Percentiles rank a stretch among this genome's conserved stretches.
Evolutionary conservation across 2,888 invertebrate species (phyloP).

Genomic region (Bombylius discolor): DNA sequence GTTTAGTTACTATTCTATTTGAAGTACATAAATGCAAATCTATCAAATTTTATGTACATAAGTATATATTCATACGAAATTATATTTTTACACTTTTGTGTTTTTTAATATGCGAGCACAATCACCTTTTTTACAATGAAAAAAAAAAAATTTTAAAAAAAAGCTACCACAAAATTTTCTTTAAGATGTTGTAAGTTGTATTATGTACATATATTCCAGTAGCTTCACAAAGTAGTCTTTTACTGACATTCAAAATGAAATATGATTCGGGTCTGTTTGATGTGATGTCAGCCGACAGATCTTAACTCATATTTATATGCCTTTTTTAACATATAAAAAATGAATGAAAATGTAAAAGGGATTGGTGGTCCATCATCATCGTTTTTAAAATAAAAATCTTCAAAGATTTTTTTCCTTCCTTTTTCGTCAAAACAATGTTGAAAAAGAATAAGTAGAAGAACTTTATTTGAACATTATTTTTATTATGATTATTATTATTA

Average conservation of each 20-base stretch:
- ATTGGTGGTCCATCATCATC: neutral
- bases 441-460: too few species aligned
- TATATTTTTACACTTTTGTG: too few species aligned
- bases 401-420: too few species aligned
- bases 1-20: neutral
- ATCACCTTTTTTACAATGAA: neutral
- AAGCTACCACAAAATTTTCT: neutral
- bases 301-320: conserved; percentile 1
- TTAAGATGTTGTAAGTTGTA: too few species aligned
- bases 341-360: neutral
- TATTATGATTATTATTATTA: too few species aligned
- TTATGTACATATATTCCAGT: conserved; percentile 12
- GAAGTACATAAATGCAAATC: neutral
- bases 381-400: too few species aligned
- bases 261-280: conserved; percentile 14
- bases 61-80: too few species aligned
- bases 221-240: conserved; percentile 10
- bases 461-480: too few species aligned
- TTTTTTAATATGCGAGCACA: neutral
- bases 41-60: neutral
- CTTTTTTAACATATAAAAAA: too few species aligned
- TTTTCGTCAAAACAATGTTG: too few species aligned
- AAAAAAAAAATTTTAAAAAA: neutral
- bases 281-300: conserved; percentile 3
- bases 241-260: conserved; percentile 12